Conservation (phyloP, 2,888 invertebrate species). For the Hesperia comma region DNA sequence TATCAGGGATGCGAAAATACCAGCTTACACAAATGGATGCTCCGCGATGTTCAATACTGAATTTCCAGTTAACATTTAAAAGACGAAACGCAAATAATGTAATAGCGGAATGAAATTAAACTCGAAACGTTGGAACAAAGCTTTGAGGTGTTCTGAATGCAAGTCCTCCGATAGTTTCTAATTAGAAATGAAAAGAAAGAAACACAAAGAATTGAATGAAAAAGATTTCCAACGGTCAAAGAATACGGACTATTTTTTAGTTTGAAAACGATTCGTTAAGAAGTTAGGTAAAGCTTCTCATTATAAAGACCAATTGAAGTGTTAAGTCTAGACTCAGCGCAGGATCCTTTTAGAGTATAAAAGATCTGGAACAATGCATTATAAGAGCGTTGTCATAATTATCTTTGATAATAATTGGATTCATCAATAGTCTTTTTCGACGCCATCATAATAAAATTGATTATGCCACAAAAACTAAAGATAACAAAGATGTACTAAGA, state of each 20-base stretch:
- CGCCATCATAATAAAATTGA: slow-evolving; percentile 23
- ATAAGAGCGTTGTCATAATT: slow-evolving; percentile 29
- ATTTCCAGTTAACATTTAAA: slow-evolving; percentile 36
- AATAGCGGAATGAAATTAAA: slow-evolving; percentile 34
- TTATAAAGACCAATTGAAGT: slow-evolving; percentile 58
- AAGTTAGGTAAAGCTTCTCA: slow-evolving; percentile 54
- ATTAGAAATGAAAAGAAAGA: slow-evolving; percentile 43
- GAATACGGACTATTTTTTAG: slow-evolving; percentile 51
- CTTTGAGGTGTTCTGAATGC: slow-evolving; percentile 36
- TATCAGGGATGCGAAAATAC: slow-evolving; percentile 35
- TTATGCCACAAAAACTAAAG: background rate
- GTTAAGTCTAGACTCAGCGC: slow-evolving; percentile 43
- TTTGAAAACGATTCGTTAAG: slow-evolving; percentile 59
- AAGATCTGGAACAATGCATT: slow-evolving; percentile 44
- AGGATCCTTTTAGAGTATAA: slow-evolving; percentile 35
- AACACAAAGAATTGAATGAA: slow-evolving; percentile 51
- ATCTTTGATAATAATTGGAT: slow-evolving; percentile 32
- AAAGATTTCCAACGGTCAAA: slow-evolving; percentile 51
- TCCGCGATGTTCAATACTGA: slow-evolving; percentile 32
- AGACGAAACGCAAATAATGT: slow-evolving; percentile 35
- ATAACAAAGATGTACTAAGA: too few species aligned
- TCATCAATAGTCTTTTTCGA: slow-evolving; percentile 10
- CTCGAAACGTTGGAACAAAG: slow-evolving; percentile 34
- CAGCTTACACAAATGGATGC: slow-evolving; percentile 23
- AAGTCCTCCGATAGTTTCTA: slow-evolving; percentile 43